phyloP scores from a whole-genome alignment of 2,888 invertebrate genomes.

The Tortrix viridana region DNA sequence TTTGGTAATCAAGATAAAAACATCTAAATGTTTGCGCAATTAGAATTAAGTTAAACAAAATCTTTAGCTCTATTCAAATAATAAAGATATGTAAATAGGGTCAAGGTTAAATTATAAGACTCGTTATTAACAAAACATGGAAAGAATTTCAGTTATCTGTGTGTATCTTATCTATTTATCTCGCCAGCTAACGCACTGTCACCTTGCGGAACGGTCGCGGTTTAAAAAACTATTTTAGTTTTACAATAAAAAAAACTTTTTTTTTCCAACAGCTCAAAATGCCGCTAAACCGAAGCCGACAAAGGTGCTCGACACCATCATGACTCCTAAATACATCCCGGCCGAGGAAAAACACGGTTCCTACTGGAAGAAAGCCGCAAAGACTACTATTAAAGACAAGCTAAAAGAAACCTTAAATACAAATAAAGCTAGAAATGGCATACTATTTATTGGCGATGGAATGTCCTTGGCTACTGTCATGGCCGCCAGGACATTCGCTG shows the following conservation, averaged over 20 bases:
- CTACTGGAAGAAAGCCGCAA: constrained; percentile 68
- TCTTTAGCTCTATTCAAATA: neutral
- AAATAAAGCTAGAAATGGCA: constrained; percentile 88
- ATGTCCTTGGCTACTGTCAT: constrained; percentile 91
- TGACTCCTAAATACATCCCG: constrained; percentile 69
- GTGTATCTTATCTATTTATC: too few relatives aligned
- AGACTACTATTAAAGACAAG: constrained; percentile 60
- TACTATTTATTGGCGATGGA: constrained; percentile 90
- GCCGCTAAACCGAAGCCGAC: constrained; percentile 60
- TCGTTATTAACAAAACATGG: neutral
- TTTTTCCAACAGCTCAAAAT: constrained; percentile 56
- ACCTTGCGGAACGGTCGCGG: too few relatives aligned
- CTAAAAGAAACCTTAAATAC: constrained; percentile 52
- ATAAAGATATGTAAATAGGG: neutral
- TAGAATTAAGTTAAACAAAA: neutral
- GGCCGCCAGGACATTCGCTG: constrained; percentile 88
- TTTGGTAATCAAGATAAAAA: neutral
- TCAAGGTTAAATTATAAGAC: neutral
- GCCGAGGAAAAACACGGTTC: constrained; percentile 71
- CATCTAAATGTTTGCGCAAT: neutral
- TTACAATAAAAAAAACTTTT: neutral
- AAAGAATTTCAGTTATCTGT: too few relatives aligned
- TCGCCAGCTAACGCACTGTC: too few relatives aligned
- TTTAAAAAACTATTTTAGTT: too few relatives aligned
- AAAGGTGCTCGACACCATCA: constrained; percentile 68